phyloP scores from a whole-genome alignment of 2,113 vertebrate species.

The Notothenia coriiceps region DNA sequence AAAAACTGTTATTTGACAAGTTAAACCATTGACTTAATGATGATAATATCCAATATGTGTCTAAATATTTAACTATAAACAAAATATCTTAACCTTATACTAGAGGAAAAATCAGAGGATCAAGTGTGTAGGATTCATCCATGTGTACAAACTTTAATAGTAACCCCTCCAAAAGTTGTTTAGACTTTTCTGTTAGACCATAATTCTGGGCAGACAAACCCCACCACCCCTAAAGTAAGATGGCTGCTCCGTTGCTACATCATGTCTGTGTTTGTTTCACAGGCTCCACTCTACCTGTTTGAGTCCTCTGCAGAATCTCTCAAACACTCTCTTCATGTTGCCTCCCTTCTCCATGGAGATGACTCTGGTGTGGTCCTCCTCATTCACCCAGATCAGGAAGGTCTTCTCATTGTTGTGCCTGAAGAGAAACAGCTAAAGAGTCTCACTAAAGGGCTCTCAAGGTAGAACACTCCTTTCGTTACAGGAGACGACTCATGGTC shows the following conservation, averaged over 20 bases:
- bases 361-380: constrained; percentile 95
- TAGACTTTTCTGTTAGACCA: too few species aligned
- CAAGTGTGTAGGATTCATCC: too few species aligned
- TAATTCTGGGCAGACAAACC: too few species aligned
- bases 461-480: constrained; percentile 1
- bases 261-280: neutral
- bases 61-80: too few species aligned
- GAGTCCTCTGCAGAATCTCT: constrained; percentile 94
- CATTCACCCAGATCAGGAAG: constrained; percentile 95
- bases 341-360: constrained; percentile 97
- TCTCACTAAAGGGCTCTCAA: constrained; percentile 20
- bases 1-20: too few species aligned
- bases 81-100: too few species aligned
- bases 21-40: too few species aligned
- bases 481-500: neutral
- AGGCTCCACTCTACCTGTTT: constrained; percentile 84
- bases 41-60: too few species aligned
- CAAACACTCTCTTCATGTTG: constrained; percentile 96
- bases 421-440: constrained; percentile 13
- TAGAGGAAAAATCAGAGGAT: too few species aligned
- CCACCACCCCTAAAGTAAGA: too few species aligned
- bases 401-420: constrained; percentile 96
- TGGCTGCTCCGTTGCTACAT: neutral
- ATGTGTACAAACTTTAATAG: too few species aligned
- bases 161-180: too few species aligned